Conservation (phyloP, 1,140 invertebrate genomes). For the Lamellibrachia luymesi region DNA sequence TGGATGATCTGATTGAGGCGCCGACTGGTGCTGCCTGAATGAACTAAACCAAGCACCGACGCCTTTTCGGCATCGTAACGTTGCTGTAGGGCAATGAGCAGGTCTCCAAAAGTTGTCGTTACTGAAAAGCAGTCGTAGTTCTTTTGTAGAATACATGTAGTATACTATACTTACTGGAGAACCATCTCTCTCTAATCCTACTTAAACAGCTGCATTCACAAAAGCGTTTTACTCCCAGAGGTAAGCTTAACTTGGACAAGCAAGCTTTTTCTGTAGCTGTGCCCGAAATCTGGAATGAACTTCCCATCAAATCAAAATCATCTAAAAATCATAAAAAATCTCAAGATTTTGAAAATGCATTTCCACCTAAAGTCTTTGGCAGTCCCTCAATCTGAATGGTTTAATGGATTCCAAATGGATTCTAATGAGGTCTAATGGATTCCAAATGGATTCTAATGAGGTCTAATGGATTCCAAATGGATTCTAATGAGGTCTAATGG, state of each 20-base stretch:
- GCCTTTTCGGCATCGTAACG: conserved; percentile 38
- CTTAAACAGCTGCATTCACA: background rate
- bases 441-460: no score
- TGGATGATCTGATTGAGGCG: conserved; percentile 24
- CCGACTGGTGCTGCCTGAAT: conserved; percentile 22
- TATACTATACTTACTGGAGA: background rate
- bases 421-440: no score
- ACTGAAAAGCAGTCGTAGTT: background rate
- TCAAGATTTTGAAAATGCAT: background rate
- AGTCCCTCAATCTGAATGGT: no score
- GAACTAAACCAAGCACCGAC: conserved; percentile 27
- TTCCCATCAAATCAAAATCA: background rate
- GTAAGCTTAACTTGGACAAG: background rate
- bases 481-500: no score
- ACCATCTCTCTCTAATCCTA: background rate
- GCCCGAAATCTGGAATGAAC: background rate
- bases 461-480: no score
- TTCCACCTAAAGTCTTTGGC: no score
- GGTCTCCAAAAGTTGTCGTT: conserved; percentile 29
- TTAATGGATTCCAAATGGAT: no score
- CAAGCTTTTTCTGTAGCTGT: background rate
- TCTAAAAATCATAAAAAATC: background rate
- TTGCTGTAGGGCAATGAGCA: conserved; percentile 31
- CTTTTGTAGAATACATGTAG: background rate
- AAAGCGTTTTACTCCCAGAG: background rate